Evolutionary conservation across 2,113 vertebrate genomes (phyloP).

Genomic region (Pelmatolapia mariae): DNA sequence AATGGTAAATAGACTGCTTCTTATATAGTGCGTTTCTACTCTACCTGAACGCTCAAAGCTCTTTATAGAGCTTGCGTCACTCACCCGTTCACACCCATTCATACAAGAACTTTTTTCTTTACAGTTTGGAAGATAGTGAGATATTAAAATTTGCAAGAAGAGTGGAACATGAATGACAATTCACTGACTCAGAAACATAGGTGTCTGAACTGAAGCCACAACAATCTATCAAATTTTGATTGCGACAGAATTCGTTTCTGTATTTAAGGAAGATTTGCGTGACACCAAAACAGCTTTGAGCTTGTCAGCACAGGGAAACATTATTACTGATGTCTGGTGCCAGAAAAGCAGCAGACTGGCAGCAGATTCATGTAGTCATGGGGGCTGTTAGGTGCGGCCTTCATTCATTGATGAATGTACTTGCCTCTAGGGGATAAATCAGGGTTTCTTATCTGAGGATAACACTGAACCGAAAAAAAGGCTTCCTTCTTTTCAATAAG

Average conservation of each 20-base stretch:
- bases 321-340: not conserved
- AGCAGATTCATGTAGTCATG: not conserved
- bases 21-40: not conserved
- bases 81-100: not conserved
- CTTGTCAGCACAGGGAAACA: not conserved
- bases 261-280: not conserved
- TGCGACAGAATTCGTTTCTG: accelerated
- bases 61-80: not conserved
- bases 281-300: not conserved
- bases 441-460: not conserved
- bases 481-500: not conserved
- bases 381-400: not conserved
- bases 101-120: not conserved
- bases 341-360: not conserved
- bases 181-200: not conserved
- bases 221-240: not conserved
- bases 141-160: not conserved
- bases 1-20: not conserved
- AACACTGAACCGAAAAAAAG: not conserved
- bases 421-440: not conserved
- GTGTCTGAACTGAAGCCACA: not conserved
- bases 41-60: not conserved
- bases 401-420: not conserved
- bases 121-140: not conserved
- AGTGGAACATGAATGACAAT: not conserved